Evolutionary conservation across 2,113 vertebrate genomes (phyloP).

Genomic region (Epinephelus cyanopodus): DNA sequence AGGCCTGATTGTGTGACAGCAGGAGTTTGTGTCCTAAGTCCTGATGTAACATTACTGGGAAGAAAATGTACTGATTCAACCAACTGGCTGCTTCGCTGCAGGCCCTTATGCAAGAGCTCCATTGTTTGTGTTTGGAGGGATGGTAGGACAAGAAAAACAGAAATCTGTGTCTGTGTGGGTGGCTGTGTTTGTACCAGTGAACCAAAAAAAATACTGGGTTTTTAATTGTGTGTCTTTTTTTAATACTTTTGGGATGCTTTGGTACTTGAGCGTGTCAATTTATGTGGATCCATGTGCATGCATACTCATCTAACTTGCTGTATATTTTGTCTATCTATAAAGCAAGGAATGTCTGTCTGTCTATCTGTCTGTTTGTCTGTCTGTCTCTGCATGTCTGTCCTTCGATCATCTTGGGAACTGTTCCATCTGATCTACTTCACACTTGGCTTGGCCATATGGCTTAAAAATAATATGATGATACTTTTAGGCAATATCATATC

Average conservation of each 20-base stretch:
- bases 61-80: slow-evolving; percentile 19
- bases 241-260: not conserved
- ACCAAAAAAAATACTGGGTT: not conserved
- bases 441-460: too few species aligned
- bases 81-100: slow-evolving; percentile 2
- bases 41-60: not conserved
- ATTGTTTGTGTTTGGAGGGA: not conserved
- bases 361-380: too few species aligned
- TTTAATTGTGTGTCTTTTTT: too few species aligned
- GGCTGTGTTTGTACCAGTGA: not conserved
- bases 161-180: not conserved
- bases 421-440: too few species aligned
- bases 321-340: too few species aligned
- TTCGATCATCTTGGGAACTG: too few species aligned
- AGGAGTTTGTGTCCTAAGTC: slow-evolving; percentile 16
- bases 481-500: too few species aligned
- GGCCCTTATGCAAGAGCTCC: not conserved
- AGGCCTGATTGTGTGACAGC: slow-evolving; percentile 21
- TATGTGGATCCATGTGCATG: too few species aligned
- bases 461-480: too few species aligned
- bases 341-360: too few species aligned
- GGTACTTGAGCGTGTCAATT: not conserved
- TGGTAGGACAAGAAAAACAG: not conserved
- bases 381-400: too few species aligned
- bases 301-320: too few species aligned